Base-by-base conservation (phyloP, 1,140 invertebrate species). In the Drosophila nigrodunni region DNA sequence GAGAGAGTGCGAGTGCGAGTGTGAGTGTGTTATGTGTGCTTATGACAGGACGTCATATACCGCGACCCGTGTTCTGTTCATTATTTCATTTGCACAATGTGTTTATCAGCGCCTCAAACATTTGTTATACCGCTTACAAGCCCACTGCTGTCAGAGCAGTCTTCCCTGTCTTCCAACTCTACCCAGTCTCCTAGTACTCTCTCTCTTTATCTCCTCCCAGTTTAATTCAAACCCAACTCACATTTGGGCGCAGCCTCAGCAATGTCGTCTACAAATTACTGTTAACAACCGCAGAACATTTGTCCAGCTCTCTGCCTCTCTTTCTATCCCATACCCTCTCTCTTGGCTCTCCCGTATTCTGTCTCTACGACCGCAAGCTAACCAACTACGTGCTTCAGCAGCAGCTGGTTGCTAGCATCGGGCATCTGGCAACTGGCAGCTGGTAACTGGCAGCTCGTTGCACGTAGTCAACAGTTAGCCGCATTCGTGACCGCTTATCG, bases 71-170 rank as follows among this genome's bases (percentile, higher is more conserved):
- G 85, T 39, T 83, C 76, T 75, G 73, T 76, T 78, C 75, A 88
- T 89, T 88, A 88, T 88, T 85, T 89, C 78, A 88, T 90, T 88
- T 85, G 85, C 79, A 81, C 80, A 76, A 71, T 81, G 57, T 83
- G 85, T 78, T 81, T 88, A 90, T 89, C 80, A 71, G 86, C 67
- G 57, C 78, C 74, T 78, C 75, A 85, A 89, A 71, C 85, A 89
- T 88, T 87, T 88, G 81, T 88, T 71, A 30, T 30, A 62, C 85
- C 59, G 15, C 7, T 37, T 58, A 39, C 47, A 71, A 13, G 44
- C 21, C n/a, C 37, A 15, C 59, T 15, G 6, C 18, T 37, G 52
- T 13, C 59, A 44, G 7, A 37, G 15, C 6, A 13, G 25, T 55
- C 57, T 18, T 25, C 30, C 47, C 37, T 66, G 49, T 18, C 43